Conservation (phyloP, 2,888 invertebrate genomes). For the Lagria hirta region DNA sequence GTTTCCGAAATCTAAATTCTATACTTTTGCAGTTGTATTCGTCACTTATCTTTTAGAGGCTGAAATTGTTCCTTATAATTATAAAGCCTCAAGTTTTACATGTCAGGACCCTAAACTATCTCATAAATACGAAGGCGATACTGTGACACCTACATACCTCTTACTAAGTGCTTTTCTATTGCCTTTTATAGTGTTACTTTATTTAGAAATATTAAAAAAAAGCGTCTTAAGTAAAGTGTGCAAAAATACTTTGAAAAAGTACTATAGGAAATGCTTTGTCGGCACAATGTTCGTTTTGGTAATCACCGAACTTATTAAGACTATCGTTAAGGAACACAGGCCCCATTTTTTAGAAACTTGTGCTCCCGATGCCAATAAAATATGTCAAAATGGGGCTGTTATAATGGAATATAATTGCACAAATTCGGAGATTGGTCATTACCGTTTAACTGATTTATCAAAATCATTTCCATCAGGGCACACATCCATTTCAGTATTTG, state of each 20-base stretch:
- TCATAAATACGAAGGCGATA: slow-evolving; percentile 66
- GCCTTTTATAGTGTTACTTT: slow-evolving; percentile 56
- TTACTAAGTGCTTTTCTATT: slow-evolving; percentile 57
- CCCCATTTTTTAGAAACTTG: slow-evolving; percentile 76
- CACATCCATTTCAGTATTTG: slow-evolving; percentile 66
- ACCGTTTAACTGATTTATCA: slow-evolving; percentile 63
- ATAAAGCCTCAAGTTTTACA: too few species aligned
- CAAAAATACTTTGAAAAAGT: not conserved
- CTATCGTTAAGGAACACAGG: slow-evolving; percentile 68
- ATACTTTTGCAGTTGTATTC: too few species aligned
- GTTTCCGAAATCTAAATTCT: too few species aligned
- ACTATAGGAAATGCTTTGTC: slow-evolving; percentile 5
- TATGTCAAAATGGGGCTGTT: slow-evolving; percentile 64
- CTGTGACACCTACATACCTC: slow-evolving; percentile 60
- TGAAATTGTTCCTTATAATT: too few species aligned
- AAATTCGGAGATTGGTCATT: slow-evolving; percentile 57
- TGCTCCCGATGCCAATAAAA: slow-evolving; percentile 62
- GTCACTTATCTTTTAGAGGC: too few species aligned
- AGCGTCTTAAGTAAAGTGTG: slow-evolving; percentile 29
- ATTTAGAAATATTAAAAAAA: slow-evolving; percentile 47
- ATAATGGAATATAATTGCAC: slow-evolving; percentile 65
- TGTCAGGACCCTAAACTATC: slow-evolving; percentile 70
- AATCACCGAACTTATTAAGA: slow-evolving; percentile 63
- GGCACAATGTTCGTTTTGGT: slow-evolving; percentile 63
- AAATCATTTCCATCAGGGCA: slow-evolving; percentile 77